phyloP scores from a whole-genome alignment of 2,113 vertebrate species.

The Melanostigma gelatinosum region DNA sequence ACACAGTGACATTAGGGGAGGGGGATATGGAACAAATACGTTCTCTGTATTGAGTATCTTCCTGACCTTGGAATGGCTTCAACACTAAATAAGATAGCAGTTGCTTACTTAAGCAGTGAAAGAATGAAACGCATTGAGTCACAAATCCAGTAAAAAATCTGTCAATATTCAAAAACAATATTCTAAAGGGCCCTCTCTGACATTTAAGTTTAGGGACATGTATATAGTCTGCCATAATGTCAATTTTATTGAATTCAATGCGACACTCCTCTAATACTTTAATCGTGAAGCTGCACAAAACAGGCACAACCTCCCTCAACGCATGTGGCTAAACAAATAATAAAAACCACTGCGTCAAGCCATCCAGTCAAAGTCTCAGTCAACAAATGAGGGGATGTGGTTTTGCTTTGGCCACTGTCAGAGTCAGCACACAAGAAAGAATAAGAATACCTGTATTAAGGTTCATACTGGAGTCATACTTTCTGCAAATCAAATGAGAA shows the following conservation, averaged over 20 bases:
- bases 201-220: not conserved
- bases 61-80: not conserved
- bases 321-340: not conserved
- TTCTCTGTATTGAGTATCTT: not conserved
- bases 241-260: not conserved
- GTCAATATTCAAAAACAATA: not conserved
- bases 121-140: not conserved
- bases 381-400: not conserved
- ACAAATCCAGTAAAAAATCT: not conserved
- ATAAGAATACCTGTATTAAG: not conserved
- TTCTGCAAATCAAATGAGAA: not conserved
- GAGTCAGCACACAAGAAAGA: not conserved
- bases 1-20: not conserved
- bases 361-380: not conserved
- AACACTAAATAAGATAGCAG: not conserved
- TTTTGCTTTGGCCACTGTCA: constrained; percentile 14
- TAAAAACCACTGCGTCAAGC: not conserved
- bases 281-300: not conserved
- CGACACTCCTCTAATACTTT: not conserved
- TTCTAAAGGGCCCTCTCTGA: too few relatives aligned
- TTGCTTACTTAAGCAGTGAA: not conserved
- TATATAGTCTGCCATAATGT: not conserved
- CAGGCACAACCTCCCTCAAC: not conserved
- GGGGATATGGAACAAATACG: not conserved
- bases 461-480: not conserved